Conservation (phyloP, 2,888 invertebrate genomes). For the Anagyrus pseudococci region DNA sequence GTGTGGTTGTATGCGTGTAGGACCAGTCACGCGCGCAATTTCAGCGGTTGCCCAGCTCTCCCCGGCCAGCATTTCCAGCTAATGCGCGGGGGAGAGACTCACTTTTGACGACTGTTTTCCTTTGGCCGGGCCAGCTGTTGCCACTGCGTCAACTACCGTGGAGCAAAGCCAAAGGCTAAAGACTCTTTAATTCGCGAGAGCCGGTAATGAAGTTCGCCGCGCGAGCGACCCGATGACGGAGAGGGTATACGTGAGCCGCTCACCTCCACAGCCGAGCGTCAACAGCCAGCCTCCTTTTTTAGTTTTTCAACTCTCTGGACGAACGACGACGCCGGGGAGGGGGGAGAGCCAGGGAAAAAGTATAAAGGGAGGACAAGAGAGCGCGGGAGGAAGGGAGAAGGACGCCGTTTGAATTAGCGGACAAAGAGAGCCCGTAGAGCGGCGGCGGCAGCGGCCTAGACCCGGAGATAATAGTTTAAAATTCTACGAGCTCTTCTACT, state of each 20-base stretch:
- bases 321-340: background rate
- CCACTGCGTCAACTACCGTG: constrained; percentile 1
- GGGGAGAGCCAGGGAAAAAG: background rate
- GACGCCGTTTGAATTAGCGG: constrained; percentile 26
- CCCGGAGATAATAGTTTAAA: constrained; percentile 28
- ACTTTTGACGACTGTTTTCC: constrained; percentile 4
- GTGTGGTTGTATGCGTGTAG: too few relatives aligned
- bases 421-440: constrained; percentile 14
- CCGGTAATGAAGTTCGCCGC: constrained; percentile 24
- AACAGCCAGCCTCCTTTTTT: background rate
- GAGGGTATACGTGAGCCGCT: background rate
- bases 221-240: too few relatives aligned
- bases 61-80: background rate
- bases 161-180: constrained; percentile 6
- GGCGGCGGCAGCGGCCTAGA: background rate
- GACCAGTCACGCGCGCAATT: background rate
- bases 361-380: background rate
- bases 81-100: background rate
- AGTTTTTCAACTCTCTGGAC: background rate
- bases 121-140: background rate
- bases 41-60: too few relatives aligned
- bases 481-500: constrained; percentile 5
- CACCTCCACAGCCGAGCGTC: background rate
- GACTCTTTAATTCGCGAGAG: constrained; percentile 22
- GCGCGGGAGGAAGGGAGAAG: constrained; percentile 2